These are phyloP conservation scores for Aphaenogaster rudis DNA, from an alignment of 1,140 invertebrate genomes.

Conservation along the genomic window DNA sequence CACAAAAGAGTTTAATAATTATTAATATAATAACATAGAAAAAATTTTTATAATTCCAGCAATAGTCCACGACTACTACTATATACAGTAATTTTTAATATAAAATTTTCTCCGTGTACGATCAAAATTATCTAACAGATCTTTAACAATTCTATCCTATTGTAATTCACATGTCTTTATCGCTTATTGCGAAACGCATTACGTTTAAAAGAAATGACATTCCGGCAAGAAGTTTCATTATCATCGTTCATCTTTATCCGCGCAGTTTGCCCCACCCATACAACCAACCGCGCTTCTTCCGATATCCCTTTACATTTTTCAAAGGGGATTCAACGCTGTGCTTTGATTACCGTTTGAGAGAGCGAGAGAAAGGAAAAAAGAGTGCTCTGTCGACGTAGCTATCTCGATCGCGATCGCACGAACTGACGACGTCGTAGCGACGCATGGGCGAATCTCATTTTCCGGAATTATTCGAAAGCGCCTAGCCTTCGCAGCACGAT, in stretches of 20 bases:
- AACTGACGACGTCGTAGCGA: background rate
- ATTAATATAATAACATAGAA: no score
- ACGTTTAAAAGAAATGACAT: constrained; percentile 23
- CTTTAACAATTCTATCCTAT: background rate
- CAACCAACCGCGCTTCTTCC: constrained; percentile 2
- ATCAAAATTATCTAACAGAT: background rate
- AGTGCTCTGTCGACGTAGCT: background rate
- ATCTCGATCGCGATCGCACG: constrained; percentile 20
- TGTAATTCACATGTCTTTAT: background rate
- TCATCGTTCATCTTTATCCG: constrained; percentile 56
- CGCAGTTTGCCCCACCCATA: background rate
- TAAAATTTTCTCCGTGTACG: no score
- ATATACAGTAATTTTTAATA: no score
- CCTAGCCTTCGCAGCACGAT: constrained; percentile 10
- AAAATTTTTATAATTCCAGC: no score
- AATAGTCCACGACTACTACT: no score
- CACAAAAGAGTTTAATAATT: no score
- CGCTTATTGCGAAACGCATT: constrained; percentile 45
- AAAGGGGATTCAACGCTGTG: constrained; percentile 47
- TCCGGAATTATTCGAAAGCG: constrained; percentile 38
- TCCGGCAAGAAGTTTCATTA: constrained; percentile 46
- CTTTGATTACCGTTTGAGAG: constrained; percentile 68
- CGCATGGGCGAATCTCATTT: constrained; percentile 19
- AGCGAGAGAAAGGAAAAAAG: background rate
- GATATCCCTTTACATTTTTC: constrained; percentile 52